Conservation (phyloP, 2,888 invertebrate species). For the Drosophila cognata region DNA sequence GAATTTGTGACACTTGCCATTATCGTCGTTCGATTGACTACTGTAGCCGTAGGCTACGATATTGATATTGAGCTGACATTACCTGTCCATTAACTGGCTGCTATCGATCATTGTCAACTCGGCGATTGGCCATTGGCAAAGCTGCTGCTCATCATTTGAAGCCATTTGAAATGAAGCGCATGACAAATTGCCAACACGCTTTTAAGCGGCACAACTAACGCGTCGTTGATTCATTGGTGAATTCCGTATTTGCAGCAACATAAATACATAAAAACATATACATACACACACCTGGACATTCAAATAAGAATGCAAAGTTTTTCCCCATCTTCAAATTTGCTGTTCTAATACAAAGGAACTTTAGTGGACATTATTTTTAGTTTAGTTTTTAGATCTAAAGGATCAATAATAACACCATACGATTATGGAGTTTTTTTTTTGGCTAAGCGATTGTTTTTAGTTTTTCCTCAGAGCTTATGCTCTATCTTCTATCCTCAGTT, state of each 20-base stretch:
- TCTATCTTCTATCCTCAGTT: not conserved
- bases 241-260: not conserved
- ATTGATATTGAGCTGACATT: slow-evolving; percentile 43
- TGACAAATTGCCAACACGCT: slow-evolving; percentile 12
- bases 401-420: not conserved
- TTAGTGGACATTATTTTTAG: not conserved
- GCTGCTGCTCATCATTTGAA: slow-evolving; percentile 4
- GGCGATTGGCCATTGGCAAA: slow-evolving; percentile 4
- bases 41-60: slow-evolving; percentile 10
- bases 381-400: not conserved
- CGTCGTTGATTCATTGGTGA: slow-evolving; percentile 5
- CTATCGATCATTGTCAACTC: slow-evolving; percentile 43
- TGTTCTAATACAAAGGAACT: not conserved
- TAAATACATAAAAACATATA: not conserved
- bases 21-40: not conserved
- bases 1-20: not conserved
- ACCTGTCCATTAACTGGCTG: not conserved
- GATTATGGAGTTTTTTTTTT: not conserved
- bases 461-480: not conserved
- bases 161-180: slow-evolving; percentile 9
- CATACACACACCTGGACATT: not conserved
- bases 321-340: not conserved
- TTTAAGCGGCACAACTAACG: not conserved
- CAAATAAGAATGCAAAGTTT: not conserved
- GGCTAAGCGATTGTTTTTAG: not conserved